Conservation (phyloP, 2,888 invertebrate species). For the Tetropium fuscum region DNA sequence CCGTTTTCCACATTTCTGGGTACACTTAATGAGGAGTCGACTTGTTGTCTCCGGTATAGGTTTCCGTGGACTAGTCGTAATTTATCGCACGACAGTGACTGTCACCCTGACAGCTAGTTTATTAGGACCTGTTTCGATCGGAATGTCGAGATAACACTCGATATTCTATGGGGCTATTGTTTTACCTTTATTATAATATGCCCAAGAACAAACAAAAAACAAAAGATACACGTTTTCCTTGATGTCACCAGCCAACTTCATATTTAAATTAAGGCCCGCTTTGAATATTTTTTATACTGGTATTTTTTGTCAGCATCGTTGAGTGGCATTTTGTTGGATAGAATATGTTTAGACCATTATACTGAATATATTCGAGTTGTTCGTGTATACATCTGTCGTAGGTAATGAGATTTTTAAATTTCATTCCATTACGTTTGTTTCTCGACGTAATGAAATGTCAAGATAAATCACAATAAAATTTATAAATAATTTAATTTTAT, state of each 20-base stretch:
- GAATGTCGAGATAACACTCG: slow-evolving; percentile 64
- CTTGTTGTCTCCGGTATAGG: slow-evolving; percentile 12
- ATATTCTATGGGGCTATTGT: slow-evolving; percentile 63
- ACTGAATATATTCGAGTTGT: too few relatives aligned
- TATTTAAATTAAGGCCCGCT: slow-evolving; percentile 22
- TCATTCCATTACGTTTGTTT: too few relatives aligned
- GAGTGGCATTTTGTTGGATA: too few relatives aligned
- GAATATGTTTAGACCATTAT: too few relatives aligned
- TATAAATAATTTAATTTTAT: too few relatives aligned
- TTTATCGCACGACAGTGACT: slow-evolving; percentile 58
- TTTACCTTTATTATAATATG: slow-evolving; percentile 51
- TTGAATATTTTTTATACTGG: slow-evolving; percentile 9
- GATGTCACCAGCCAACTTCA: slow-evolving; percentile 8
- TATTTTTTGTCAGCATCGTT: slow-evolving; percentile 3
- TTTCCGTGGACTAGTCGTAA: slow-evolving; percentile 44
- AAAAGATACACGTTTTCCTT: slow-evolving; percentile 12
- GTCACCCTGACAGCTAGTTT: slow-evolving; percentile 65
- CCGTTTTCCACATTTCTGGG: slow-evolving; percentile 19
- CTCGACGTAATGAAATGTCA: too few relatives aligned
- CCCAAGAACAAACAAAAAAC: slow-evolving; percentile 11
- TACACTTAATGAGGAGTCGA: slow-evolving; percentile 18
- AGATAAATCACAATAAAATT: too few relatives aligned
- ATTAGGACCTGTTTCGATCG: slow-evolving; percentile 64
- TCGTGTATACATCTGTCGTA: too few relatives aligned
- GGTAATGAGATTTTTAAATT: too few relatives aligned